A percentile compares a stretch with the other conserved stretches of the same genome.
phyloP scores from a whole-genome alignment of 2,113 vertebrate species.

The Symphodus melops region DNA sequence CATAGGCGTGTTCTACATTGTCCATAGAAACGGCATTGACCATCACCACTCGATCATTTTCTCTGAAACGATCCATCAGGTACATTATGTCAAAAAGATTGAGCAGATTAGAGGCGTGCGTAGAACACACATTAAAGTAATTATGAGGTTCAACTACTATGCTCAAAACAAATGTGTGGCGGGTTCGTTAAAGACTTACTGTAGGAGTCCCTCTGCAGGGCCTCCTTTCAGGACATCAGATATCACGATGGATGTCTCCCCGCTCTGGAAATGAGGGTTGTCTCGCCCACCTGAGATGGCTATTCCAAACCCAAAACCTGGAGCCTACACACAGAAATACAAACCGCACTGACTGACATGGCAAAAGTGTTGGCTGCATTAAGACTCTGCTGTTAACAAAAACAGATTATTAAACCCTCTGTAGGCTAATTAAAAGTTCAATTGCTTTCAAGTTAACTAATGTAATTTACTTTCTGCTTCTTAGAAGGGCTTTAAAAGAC shows the following conservation, averaged over 20 bases:
- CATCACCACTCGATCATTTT: slow-evolving; percentile 99
- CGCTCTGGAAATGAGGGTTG: slow-evolving; percentile 99
- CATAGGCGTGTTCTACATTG: slow-evolving; percentile 97
- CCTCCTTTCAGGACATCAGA: slow-evolving; percentile 98
- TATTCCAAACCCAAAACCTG: slow-evolving; percentile 98
- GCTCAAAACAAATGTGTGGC: neutral
- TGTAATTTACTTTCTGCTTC: neutral
- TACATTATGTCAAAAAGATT: neutral
- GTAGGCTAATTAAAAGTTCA: slow-evolving; percentile 9
- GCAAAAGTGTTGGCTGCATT: neutral
- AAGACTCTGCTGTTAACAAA: too few relatives aligned
- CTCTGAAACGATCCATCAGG: slow-evolving; percentile 76
- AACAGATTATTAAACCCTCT: neutral
- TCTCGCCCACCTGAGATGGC: slow-evolving; percentile 98
- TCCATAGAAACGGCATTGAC: slow-evolving; percentile 99
- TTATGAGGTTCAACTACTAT: neutral
- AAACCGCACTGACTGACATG: slow-evolving; percentile 4
- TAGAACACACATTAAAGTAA: neutral
- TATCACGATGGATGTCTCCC: slow-evolving; percentile 98
- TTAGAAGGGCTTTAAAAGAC: neutral
- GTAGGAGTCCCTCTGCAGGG: slow-evolving; percentile 94
- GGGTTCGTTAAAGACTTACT: slow-evolving; percentile 85
- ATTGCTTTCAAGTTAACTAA: neutral
- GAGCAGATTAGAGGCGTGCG: neutral
- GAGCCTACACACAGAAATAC: slow-evolving; percentile 82